These are phyloP conservation scores for Semnopithecus entellus DNA, from an alignment of 2,113 vertebrate species.

Conservation along the genomic window DNA sequence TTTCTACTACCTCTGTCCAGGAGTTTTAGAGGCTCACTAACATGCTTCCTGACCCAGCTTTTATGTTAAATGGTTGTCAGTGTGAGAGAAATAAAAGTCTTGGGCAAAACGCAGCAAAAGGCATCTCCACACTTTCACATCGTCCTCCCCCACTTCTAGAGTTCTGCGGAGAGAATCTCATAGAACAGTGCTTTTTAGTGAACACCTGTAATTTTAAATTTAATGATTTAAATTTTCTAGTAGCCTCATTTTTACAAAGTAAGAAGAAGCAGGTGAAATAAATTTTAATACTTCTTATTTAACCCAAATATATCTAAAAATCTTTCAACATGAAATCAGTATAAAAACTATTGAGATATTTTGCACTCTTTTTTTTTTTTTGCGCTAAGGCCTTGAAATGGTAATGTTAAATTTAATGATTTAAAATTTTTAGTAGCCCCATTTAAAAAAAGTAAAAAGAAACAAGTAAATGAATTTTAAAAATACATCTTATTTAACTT, in stretches of 20 bases:
- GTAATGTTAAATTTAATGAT: background rate
- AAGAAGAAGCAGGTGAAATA: background rate
- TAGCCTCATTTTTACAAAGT: background rate
- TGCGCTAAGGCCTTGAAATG: background rate
- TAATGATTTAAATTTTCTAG: background rate
- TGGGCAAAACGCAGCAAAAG: background rate
- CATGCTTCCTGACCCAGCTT: background rate
- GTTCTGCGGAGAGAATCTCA: background rate
- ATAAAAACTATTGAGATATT: background rate
- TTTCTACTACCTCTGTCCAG: background rate
- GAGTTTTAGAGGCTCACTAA: background rate
- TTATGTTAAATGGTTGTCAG: background rate
- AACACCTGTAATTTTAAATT: background rate
- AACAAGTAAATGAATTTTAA: background rate
- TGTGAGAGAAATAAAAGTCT: background rate
- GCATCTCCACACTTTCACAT: accelerated
- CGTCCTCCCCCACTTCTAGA: background rate
- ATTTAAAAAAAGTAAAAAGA: background rate
- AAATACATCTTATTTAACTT: background rate
- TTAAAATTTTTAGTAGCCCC: background rate
- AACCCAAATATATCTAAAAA: background rate
- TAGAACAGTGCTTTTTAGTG: too few species aligned
- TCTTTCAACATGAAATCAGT: background rate
- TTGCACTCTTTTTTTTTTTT: background rate
- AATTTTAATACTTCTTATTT: background rate